Evolutionary conservation across 92 coral and sea anemone species (phyloP).

Genomic region (Porites cylindrica): DNA sequence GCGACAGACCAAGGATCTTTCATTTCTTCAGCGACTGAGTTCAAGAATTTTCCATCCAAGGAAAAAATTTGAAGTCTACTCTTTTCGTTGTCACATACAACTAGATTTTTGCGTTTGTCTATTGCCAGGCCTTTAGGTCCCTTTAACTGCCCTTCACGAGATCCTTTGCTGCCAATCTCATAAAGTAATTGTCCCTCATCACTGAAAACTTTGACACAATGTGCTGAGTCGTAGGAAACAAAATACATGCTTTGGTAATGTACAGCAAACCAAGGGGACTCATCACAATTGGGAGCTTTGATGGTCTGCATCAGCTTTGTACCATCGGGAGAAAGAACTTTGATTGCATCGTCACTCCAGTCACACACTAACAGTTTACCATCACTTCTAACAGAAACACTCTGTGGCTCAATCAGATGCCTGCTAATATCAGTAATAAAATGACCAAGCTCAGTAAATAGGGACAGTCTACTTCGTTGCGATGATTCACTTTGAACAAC

Average conservation of each 20-base stretch:
- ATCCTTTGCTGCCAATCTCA: constrained; percentile 40
- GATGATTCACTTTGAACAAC: not conserved
- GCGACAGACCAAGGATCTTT: not conserved
- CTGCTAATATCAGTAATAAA: constrained; percentile 46
- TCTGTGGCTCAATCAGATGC: not conserved
- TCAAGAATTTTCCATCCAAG: constrained; percentile 3
- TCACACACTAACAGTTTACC: constrained; percentile 7
- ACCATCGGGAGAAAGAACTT: constrained; percentile 15
- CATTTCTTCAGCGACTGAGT: constrained; percentile 2
- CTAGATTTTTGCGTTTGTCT: constrained; percentile 44
- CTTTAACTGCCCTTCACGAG: constrained; percentile 46
- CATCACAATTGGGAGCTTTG: not conserved
- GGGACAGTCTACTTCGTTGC: not conserved
- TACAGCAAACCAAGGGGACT: not conserved
- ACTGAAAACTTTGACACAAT: constrained; percentile 49
- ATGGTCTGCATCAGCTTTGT: not conserved
- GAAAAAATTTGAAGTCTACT: constrained; percentile 1
- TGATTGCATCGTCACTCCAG: not conserved
- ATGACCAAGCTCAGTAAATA: constrained; percentile 60
- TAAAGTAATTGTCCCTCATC: constrained; percentile 44
- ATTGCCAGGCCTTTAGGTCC: constrained; percentile 54
- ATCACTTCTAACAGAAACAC: not conserved
- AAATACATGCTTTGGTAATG: not conserved
- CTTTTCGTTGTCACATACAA: constrained; percentile 41
- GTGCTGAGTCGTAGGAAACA: not conserved